Evolutionary conservation across 2,113 vertebrate genomes (phyloP), one percentile per base, ranked within the genome.

Genomic region (Dicentrarchus labrax): DNA sequence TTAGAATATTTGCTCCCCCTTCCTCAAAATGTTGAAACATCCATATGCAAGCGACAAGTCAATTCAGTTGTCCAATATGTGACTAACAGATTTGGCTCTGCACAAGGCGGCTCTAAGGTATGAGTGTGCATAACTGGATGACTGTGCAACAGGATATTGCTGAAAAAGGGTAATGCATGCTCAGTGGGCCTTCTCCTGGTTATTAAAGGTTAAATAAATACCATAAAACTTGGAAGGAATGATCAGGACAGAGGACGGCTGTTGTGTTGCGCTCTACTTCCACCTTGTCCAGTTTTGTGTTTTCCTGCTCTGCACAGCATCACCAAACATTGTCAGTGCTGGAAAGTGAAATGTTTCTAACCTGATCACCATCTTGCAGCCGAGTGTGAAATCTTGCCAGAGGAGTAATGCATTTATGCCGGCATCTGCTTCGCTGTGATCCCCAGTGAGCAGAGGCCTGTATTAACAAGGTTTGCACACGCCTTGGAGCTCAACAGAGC

Each of bases 381-480:
- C 13, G 50, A 79, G 70, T 30, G 60, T 39, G 39, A 80, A 56
- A 77, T 64, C 47, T 62, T 43, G 82, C 82, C 62, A 84, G 67
- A 72, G 70, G 78, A 88, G 59, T 74, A 51, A 84, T 86, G 54
- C 73, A 66, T 80, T 30, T n/a, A 64, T 77, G 47, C 43, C 13
- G 12, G 80, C 80, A 86, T 86, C 85, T 86, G 81, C 83, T 90
- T 80, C 78, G 79, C 86, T 41, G 57, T 17, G 72, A 50, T 83
- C 79, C 85, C 76, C n/a, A 51, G 86, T 48, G 85, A 88, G 73
- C 21, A 1, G 43, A 80, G 82, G 85, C 90, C 45, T 92, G 92
- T 91, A 76, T 86, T 90, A 90, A 90, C 90, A 91, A 68, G 84
- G 86, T 84, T 53, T 80, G 72, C 85, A 84, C 90, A 86, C 57